Base-by-base conservation (phyloP, 2,797 vertebrate species). In the Phyllotis vaccarum region DNA sequence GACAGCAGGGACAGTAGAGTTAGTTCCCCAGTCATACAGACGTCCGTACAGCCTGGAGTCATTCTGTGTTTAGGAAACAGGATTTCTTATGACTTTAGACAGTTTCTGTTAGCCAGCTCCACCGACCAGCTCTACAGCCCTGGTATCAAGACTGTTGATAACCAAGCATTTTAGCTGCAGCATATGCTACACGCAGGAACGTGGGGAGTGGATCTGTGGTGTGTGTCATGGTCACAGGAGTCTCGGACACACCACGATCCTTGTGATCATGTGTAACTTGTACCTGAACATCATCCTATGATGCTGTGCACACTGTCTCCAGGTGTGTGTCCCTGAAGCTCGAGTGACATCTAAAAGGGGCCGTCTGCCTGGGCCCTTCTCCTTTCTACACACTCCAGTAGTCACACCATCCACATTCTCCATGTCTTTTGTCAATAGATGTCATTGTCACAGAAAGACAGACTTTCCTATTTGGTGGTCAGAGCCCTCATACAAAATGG, bases 11-110 rank as follows among this genome's bases (percentile, higher is more conserved):
- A 24, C 2, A 62, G 81, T 76, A 75, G n/a, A 52, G 86, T 95
- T 37, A 22, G 29, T 68, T 97, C 79, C 62, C 92, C 78, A 79
- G 40, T 54, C 66, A 91, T 22, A 89, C 60, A 22, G 6, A 21
- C 80, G 74, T 34, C 85, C 24, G n/a, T 40, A 29, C 10, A 91
- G 54, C 91, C 54, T 6, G 31, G 16, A 81, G 37, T 64, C 78
- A 3, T 87, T 96, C 46, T 9, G 46, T 49, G 24, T 91, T 97
- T 80, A 60, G 64, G n/a, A 86, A 97, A 74, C 2, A 64, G 93
- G 89, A 80, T 0, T 5, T 94, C 96, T 54, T 89, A 22, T 10
- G 86, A 37, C 11, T 96, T 95, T 91, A 37, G 46, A 64, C n/a
- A 70, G 79, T 24, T 87, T 85, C 89, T 40, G 79, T 93, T 37